A percentile compares a stretch with the other conserved stretches of the same genome.
Conservation (phyloP, 2,797 vertebrate species). For the Pogonophryne albipinna region DNA sequence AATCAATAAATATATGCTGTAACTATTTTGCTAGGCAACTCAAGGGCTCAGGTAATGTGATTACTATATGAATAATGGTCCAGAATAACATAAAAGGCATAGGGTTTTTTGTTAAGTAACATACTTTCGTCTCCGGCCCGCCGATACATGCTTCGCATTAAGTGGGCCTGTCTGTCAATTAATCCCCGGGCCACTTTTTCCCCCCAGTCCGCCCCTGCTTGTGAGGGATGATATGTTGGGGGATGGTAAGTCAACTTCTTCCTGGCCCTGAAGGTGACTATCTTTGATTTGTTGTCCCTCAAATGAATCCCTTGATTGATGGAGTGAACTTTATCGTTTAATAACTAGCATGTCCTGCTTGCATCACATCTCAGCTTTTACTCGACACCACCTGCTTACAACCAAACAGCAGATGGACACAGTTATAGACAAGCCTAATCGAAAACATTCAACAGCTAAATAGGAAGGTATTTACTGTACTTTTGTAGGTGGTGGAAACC, state of each 20-base stretch:
- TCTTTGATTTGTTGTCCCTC: background rate
- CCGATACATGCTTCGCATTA: too few species aligned
- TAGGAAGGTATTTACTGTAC: background rate
- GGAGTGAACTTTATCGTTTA: conserved; percentile 26
- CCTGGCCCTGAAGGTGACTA: conserved; percentile 7
- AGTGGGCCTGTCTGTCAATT: too few species aligned
- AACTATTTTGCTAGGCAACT: too few species aligned
- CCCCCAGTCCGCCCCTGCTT: too few species aligned
- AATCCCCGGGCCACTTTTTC: too few species aligned
- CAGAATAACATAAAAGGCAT: too few species aligned
- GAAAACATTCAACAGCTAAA: background rate
- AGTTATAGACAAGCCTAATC: background rate
- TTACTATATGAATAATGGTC: too few species aligned
- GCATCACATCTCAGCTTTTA: conserved; percentile 21
- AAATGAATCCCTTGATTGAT: conserved; percentile 40
- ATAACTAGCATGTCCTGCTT: background rate
- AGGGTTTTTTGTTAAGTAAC: too few species aligned
- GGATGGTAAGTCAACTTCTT: conserved; percentile 15
- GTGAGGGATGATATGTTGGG: conserved; percentile 13
- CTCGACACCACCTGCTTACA: background rate
- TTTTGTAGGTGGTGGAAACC: background rate
- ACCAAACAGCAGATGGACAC: background rate
- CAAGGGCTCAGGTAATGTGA: too few species aligned
- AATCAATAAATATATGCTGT: too few species aligned
- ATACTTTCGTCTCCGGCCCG: too few species aligned